Conservation (phyloP, 2,113 vertebrate genomes). For the Polyodon spathula region DNA sequence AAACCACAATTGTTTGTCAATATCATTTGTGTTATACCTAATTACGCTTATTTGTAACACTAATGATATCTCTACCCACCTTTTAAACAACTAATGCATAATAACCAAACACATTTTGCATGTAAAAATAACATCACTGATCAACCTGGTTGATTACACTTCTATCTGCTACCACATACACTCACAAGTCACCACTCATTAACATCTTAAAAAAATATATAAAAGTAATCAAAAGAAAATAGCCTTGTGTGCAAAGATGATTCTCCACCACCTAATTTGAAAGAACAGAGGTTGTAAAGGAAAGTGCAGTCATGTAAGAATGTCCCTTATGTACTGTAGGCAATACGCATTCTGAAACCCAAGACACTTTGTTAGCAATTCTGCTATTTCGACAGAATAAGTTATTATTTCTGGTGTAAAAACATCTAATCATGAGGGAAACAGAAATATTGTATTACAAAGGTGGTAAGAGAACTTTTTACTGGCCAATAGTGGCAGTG, state of each 20-base stretch:
- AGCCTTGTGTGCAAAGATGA: no score
- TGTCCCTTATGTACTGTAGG: neutral
- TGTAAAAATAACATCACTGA: neutral
- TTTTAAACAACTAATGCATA: no score
- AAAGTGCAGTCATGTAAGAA: neutral
- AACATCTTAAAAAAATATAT: neutral
- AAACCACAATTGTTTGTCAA: no score
- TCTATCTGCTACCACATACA: neutral
- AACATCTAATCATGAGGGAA: neutral
- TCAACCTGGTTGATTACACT: neutral
- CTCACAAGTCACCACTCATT: neutral
- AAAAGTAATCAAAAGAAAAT: neutral
- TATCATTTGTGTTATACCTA: no score
- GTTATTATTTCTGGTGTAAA: neutral
- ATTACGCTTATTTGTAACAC: no score
- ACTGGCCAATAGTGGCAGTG: neutral
- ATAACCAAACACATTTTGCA: no score
- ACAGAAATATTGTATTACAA: slow-evolving; percentile 2
- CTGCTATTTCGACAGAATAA: neutral
- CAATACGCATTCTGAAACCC: no score
- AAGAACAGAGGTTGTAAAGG: neutral
- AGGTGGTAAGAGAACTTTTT: neutral
- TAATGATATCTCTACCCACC: no score
- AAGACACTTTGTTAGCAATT: neutral
- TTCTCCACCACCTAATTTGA: neutral